Base-by-base conservation (phyloP, 2,888 invertebrate genomes). In the Atethmia centrago region DNA sequence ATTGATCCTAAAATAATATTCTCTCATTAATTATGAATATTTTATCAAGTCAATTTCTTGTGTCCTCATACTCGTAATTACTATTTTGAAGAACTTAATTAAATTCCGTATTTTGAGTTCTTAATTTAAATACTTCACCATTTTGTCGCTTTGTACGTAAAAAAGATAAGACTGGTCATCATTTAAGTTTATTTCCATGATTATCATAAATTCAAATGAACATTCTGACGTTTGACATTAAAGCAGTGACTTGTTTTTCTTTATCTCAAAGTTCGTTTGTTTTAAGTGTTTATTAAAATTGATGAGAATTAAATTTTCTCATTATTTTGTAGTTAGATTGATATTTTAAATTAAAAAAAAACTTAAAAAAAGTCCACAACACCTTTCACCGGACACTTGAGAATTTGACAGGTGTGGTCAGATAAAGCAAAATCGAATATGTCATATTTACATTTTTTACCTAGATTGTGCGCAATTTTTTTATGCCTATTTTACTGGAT, bases 41-140 rank as follows among this genome's bases (percentile, higher is more conserved):
- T 77, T 78, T 64, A 59, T 42, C 19, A 64, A 59, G 25, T 42
- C 42, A 55, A 78, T 55, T 77, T 78, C 72, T 71, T 64, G 64
- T 68, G 47, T 53, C 12, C 10, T 21, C 12, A 12, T n/a, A n/a
- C n/a, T n/a, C n/a, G n/a, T 69, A 53, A 68, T 66, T 55, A 71
- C 55, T 77, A 59, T 63, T 58, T 58, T 71, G 58, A 59, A 36
- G 47, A 47, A 56, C 25, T 10, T 77, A 59, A 77, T 78, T 78
- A n/a, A 36, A 78, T 78, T 78, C 8, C 28, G 25, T 31, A 61
- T 68, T 61, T 59, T 59, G 19, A 28, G 47, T 19, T 65, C 25
- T 36, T 59, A 36, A 71, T 53, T 53, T 65, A 28, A 14, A 45
- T 21, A 49, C 8, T 71, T 55, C 9, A 45, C 9, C 16, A 36